These are phyloP conservation scores for Nebria brevicollis DNA, from an alignment of 2,888 invertebrate species.

Conservation along the genomic window DNA sequence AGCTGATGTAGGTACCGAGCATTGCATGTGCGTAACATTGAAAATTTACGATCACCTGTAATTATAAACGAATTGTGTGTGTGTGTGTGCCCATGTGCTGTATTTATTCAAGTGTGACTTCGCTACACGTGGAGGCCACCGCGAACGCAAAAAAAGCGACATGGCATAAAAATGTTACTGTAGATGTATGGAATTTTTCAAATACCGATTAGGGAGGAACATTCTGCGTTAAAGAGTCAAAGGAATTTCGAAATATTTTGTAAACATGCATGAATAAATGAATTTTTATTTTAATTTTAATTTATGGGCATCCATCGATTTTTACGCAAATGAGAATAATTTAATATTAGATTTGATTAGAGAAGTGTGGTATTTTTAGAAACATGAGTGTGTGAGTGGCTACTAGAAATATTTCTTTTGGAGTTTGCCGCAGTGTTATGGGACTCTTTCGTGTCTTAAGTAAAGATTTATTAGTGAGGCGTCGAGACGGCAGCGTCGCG, in stretches of 20 bases:
- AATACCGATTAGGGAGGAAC: background rate
- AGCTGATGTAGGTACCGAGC: background rate
- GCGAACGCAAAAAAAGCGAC: conserved; percentile 8
- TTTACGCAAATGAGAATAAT: background rate
- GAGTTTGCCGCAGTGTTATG: conserved; percentile 32
- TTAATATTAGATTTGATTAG: no score
- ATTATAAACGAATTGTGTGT: conserved; percentile 30
- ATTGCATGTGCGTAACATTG: background rate
- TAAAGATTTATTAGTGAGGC: conserved; percentile 41
- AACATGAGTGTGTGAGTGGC: no score
- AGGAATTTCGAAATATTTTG: background rate
- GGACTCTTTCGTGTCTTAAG: conserved; percentile 17
- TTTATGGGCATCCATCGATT: background rate
- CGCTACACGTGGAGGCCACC: background rate
- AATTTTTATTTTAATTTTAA: background rate
- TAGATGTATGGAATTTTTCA: conserved; percentile 13
- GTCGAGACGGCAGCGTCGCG: conserved; percentile 49
- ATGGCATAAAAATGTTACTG: conserved; percentile 31
- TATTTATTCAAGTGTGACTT: background rate
- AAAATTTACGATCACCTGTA: conserved; percentile 36
- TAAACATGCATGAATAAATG: background rate
- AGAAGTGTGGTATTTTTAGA: no score
- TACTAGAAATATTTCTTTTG: conserved; percentile 24
- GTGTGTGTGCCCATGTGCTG: background rate
- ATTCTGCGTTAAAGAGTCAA: background rate